phyloP scores from a whole-genome alignment of 2,888 invertebrate genomes.

The Rhamphomyia laevipes region DNA sequence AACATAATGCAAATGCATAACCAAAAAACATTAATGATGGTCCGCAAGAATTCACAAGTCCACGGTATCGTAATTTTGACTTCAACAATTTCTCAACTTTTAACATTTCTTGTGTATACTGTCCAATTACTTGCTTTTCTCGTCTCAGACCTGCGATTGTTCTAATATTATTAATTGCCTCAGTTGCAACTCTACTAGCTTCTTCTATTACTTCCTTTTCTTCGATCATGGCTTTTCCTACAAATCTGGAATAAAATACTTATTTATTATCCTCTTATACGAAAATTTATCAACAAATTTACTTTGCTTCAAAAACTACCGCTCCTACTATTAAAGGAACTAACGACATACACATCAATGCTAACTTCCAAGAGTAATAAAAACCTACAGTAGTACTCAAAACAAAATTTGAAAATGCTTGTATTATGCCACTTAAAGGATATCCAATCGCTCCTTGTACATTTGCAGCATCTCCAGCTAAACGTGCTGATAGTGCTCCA shows the following conservation, averaged over 20 bases:
- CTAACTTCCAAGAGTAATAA: conserved; percentile 58
- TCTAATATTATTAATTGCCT: conserved; percentile 58
- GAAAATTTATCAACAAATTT: background rate
- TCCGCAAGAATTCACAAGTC: conserved; percentile 56
- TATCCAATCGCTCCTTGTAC: conserved; percentile 63
- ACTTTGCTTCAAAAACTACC: conserved; percentile 50
- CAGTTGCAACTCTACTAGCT: conserved; percentile 59
- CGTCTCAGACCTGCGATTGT: conserved; percentile 51
- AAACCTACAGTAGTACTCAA: conserved; percentile 50
- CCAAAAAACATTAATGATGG: conserved; percentile 59
- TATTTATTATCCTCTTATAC: background rate
- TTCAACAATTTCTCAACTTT: conserved; percentile 40
- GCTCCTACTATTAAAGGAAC: conserved; percentile 55
- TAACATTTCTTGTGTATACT: conserved; percentile 46
- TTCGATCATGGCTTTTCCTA: conserved; percentile 45
- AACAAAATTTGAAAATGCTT: conserved; percentile 50
- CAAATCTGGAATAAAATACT: conserved; percentile 30
- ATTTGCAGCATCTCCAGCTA: conserved; percentile 59
- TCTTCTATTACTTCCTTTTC: conserved; percentile 52
- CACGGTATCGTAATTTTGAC: conserved; percentile 47
- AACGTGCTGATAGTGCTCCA: conserved; percentile 54
- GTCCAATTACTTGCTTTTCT: conserved; percentile 46
- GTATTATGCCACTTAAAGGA: conserved; percentile 53
- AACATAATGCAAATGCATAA: conserved; percentile 57
- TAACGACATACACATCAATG: conserved; percentile 50